Evolutionary conservation across 2,888 invertebrate species (phyloP).

Genomic region (Epicampocera succincta): DNA sequence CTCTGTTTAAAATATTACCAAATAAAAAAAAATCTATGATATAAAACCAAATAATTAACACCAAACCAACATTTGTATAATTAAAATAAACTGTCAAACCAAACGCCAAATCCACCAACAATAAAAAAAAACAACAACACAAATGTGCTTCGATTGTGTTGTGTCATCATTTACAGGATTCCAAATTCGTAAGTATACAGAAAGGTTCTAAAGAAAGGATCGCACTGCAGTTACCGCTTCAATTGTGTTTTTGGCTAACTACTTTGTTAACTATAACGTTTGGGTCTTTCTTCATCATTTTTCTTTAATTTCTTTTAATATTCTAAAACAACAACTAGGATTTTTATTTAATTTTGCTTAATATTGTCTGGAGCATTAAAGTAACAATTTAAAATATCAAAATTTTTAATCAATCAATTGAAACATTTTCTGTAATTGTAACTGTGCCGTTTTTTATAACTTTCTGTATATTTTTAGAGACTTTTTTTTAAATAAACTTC

Average conservation of each 20-base stretch:
- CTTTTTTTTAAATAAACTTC: neutral
- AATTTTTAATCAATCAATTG: slow-evolving; percentile 6
- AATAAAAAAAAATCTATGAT: slow-evolving; percentile 11
- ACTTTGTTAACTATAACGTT: slow-evolving; percentile 36
- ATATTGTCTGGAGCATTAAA: slow-evolving; percentile 18
- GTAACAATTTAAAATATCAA: neutral
- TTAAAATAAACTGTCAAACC: slow-evolving; percentile 36
- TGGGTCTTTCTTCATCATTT: slow-evolving; percentile 8
- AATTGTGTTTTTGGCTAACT: slow-evolving; percentile 62
- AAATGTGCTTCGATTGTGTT: slow-evolving; percentile 46
- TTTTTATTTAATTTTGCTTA: slow-evolving; percentile 22
- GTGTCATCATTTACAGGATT: slow-evolving; percentile 73
- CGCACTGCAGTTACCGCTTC: slow-evolving; percentile 72
- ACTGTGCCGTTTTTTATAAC: slow-evolving; percentile 61
- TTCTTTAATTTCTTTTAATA: slow-evolving; percentile 16
- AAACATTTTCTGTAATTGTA: slow-evolving; percentile 50
- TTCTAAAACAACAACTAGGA: slow-evolving; percentile 1
- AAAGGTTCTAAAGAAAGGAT: slow-evolving; percentile 71
- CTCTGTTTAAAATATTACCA: slow-evolving; percentile 50
- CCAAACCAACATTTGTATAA: slow-evolving; percentile 39
- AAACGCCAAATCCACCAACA: slow-evolving; percentile 18
- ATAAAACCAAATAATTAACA: slow-evolving; percentile 30
- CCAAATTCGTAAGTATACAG: slow-evolving; percentile 78
- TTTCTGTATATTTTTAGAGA: slow-evolving; percentile 69
- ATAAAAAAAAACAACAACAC: slow-evolving; percentile 16